These are phyloP conservation scores for Harpegnathos saltator DNA, from an alignment of 1,140 invertebrate species.

Conservation along the genomic window DNA sequence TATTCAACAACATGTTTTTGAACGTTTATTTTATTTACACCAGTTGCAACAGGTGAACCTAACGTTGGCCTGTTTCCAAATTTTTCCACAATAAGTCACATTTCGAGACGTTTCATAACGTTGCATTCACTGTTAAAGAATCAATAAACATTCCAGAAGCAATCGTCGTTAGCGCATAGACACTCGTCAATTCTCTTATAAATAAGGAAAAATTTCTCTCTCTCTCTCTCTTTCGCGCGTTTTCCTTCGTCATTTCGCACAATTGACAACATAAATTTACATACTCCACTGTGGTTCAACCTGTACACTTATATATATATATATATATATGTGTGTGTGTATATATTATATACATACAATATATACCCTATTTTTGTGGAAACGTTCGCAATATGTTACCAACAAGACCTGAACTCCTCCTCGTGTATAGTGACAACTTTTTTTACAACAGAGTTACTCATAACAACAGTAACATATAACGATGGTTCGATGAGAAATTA, in stretches of 20 bases:
- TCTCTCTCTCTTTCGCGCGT: no score
- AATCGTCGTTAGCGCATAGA: constrained; percentile 20
- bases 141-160: constrained; percentile 44
- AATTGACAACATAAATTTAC: constrained; percentile 34
- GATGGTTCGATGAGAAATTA: background rate
- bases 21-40: constrained; percentile 44
- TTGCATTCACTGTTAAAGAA: constrained; percentile 33
- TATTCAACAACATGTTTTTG: constrained; percentile 34
- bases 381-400: constrained; percentile 1
- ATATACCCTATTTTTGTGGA: no score
- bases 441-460: constrained; percentile 32
- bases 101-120: background rate
- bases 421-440: constrained; percentile 15
- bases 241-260: background rate
- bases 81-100: background rate
- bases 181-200: constrained; percentile 24
- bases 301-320: constrained; percentile 33
- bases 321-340: constrained; percentile 10
- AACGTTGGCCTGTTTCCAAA: constrained; percentile 8
- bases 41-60: constrained; percentile 12
- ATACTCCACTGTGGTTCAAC: constrained; percentile 39
- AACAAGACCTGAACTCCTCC: constrained; percentile 14
- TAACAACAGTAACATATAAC: constrained; percentile 43
- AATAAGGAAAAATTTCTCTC: background rate
- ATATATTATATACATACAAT: background rate